Evolutionary conservation across 2,888 invertebrate species (phyloP).

Genomic region (Lasioglossum malachurum): DNA sequence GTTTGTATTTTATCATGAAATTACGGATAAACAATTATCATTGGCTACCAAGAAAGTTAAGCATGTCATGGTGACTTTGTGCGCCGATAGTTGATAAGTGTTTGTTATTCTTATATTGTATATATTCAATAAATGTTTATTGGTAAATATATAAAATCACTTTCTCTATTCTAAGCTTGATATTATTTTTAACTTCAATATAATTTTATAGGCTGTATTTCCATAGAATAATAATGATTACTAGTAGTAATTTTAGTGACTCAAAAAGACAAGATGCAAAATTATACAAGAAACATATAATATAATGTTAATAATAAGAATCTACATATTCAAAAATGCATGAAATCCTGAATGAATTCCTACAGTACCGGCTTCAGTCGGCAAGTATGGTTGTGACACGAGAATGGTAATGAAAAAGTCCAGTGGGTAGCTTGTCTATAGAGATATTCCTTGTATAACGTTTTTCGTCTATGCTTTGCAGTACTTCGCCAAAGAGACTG

Average conservation of each 20-base stretch:
- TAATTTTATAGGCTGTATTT: not conserved
- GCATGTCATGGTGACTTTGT: conserved; percentile 86
- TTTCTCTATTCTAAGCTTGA: too few relatives aligned
- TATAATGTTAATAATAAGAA: too few relatives aligned
- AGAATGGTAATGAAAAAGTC: not conserved
- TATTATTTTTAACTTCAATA: too few relatives aligned
- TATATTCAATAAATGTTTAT: not conserved
- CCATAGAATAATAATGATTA: not conserved
- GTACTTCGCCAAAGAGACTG: not conserved
- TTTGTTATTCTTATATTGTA: not conserved
- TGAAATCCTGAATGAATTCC: not conserved
- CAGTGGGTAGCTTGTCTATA: not conserved
- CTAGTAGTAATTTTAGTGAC: not conserved
- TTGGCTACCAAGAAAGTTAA: conserved; percentile 90
- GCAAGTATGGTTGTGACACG: not conserved
- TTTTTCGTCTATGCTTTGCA: not conserved
- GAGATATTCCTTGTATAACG: not conserved
- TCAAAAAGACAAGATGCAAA: too few relatives aligned
- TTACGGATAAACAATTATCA: conserved; percentile 89
- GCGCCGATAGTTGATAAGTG: not conserved
- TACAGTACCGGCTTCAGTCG: not conserved
- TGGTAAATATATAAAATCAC: not conserved
- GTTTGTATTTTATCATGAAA: conserved; percentile 90
- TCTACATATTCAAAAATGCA: not conserved
- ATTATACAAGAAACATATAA: too few relatives aligned